phyloP scores from a whole-genome alignment of 1,140 invertebrate genomes.

The Idris sp. region DNA sequence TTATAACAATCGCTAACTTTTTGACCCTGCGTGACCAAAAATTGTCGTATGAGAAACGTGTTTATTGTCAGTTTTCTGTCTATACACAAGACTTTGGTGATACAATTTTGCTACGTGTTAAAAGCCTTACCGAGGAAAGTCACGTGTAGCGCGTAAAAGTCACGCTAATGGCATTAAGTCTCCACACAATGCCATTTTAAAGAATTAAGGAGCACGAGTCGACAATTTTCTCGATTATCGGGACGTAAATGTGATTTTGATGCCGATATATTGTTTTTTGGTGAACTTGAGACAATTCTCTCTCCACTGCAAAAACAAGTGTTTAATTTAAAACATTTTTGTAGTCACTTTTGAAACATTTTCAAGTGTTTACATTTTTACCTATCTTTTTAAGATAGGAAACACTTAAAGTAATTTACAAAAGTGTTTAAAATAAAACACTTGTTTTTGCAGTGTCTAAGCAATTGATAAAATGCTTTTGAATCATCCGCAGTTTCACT shows the following conservation, averaged over 20 bases:
- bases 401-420: no score
- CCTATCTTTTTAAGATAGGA: no score
- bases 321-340: background rate
- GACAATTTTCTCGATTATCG: constrained; percentile 48
- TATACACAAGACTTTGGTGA: constrained; percentile 15
- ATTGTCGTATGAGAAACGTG: constrained; percentile 36
- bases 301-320: constrained; percentile 4
- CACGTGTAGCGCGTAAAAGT: constrained; percentile 56
- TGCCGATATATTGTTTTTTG: constrained; percentile 47
- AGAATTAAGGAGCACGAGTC: constrained; percentile 48
- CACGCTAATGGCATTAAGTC: constrained; percentile 51
- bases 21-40: constrained; percentile 13
- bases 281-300: constrained; percentile 28
- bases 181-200: constrained; percentile 49
- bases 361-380: no score
- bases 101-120: constrained; percentile 42
- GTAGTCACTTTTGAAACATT: no score
- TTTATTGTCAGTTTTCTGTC: constrained; percentile 49
- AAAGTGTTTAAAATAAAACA: no score
- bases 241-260: constrained; percentile 48
- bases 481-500: no score
- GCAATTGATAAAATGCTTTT: no score
- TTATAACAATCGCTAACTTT: constrained; percentile 16
- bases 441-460: no score
- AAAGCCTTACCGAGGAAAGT: constrained; percentile 46